phyloP scores from a whole-genome alignment of 2,113 vertebrate genomes.

The Anoplopoma fimbria region DNA sequence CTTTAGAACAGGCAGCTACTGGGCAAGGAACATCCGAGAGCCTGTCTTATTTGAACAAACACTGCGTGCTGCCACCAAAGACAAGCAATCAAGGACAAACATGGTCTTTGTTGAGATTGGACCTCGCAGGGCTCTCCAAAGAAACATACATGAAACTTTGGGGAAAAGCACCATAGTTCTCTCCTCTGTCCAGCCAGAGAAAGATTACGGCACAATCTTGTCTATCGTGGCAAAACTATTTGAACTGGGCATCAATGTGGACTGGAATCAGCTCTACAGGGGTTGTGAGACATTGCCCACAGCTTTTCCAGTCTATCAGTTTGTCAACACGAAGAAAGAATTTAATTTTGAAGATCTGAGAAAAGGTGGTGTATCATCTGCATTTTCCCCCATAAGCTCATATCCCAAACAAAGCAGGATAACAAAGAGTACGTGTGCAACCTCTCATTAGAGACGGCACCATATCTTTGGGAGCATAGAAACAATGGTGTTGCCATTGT shows the following conservation, averaged over 20 bases:
- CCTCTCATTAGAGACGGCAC: constrained; percentile 69
- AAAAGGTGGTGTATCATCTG: constrained; percentile 50
- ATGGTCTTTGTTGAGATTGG: constrained; percentile 89
- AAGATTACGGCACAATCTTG: constrained; percentile 81
- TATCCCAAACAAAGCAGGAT: constrained; percentile 65
- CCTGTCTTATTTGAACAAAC: constrained; percentile 87
- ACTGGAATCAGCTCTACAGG: constrained; percentile 85
- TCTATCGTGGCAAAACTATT: constrained; percentile 83
- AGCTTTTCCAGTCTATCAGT: constrained; percentile 86
- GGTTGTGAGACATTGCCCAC: constrained; percentile 83
- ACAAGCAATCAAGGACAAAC: constrained; percentile 61
- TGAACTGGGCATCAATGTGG: constrained; percentile 84
- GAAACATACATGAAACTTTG: constrained; percentile 87
- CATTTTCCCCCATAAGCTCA: constrained; percentile 71
- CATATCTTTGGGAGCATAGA: constrained; percentile 88
- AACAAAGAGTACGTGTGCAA: constrained; percentile 76
- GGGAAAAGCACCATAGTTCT: constrained; percentile 82
- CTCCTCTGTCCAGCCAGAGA: constrained; percentile 79
- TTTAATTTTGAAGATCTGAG: constrained; percentile 77
- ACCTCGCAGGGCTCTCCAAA: constrained; percentile 84
- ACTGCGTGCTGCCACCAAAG: constrained; percentile 70
- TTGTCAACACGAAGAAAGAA: constrained; percentile 83
- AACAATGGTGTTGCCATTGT: constrained; percentile 83
- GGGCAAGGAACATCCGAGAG: constrained; percentile 87
- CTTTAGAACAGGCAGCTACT: constrained; percentile 85